A percentile compares a stretch with the other conserved stretches of the same genome.
Evolutionary conservation across 2,797 vertebrate genomes (phyloP).

Genomic region (Bradypodion ventrale): DNA sequence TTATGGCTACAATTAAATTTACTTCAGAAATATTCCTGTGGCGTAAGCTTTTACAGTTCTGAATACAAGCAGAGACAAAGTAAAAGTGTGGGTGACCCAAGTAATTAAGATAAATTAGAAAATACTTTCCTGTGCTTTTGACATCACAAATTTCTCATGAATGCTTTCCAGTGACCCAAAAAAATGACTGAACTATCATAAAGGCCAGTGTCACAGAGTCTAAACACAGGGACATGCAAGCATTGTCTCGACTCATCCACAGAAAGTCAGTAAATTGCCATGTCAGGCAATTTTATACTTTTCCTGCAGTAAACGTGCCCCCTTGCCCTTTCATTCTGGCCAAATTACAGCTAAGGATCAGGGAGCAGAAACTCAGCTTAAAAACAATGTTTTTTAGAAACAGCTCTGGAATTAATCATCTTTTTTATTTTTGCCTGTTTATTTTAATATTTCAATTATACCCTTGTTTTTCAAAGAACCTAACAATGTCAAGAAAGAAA

Average conservation of each 20-base stretch:
- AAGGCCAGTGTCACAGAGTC: slow-evolving; percentile 78
- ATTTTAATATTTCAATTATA: neutral
- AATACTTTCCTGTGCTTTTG: slow-evolving; percentile 78
- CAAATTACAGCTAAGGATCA: slow-evolving; percentile 75
- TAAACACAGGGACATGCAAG: slow-evolving; percentile 73
- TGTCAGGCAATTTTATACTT: slow-evolving; percentile 84
- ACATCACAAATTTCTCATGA: slow-evolving; percentile 77
- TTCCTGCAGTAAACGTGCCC: slow-evolving; percentile 77
- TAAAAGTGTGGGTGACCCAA: slow-evolving; percentile 75
- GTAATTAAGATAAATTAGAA: slow-evolving; percentile 92
- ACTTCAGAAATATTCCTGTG: neutral
- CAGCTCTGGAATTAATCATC: slow-evolving; percentile 58
- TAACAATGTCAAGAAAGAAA: neutral
- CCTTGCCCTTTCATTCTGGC: slow-evolving; percentile 76
- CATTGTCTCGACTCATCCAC: slow-evolving; percentile 83
- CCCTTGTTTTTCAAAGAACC: neutral
- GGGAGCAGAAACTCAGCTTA: slow-evolving; percentile 58
- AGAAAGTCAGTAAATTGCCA: slow-evolving; percentile 88
- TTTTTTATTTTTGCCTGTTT: slow-evolving; percentile 56
- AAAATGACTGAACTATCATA: slow-evolving; percentile 82
- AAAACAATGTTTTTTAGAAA: slow-evolving; percentile 65
- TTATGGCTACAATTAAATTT: neutral
- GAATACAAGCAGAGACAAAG: slow-evolving; percentile 72
- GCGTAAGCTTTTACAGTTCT: slow-evolving; percentile 70
- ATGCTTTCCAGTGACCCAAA: slow-evolving; percentile 78